Evolutionary conservation across 2,797 vertebrate species (phyloP).

Genomic region (Echeneis naucrates): DNA sequence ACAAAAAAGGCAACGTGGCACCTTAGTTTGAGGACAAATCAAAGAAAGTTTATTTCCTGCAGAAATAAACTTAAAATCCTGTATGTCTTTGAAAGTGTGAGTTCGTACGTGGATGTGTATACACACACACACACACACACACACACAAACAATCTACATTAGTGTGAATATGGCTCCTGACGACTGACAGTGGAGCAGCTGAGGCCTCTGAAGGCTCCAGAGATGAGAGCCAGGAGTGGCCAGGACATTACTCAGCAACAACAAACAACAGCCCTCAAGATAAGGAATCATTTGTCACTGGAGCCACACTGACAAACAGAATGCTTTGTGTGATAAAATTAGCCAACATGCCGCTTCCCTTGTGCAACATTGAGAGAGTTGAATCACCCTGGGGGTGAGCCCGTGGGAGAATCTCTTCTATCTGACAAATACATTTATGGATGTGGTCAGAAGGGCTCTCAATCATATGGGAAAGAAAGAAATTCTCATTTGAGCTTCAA

Average conservation of each 20-base stretch:
- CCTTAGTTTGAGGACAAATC: slow-evolving; percentile 23
- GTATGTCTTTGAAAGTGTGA: not conserved
- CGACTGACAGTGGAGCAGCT: slow-evolving; percentile 45
- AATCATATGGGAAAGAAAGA: slow-evolving; percentile 28
- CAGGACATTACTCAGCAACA: slow-evolving; percentile 81
- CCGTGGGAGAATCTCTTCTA: slow-evolving; percentile 58
- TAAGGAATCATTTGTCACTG: slow-evolving; percentile 75
- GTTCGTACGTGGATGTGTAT: not conserved
- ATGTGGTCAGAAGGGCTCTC: slow-evolving; percentile 33
- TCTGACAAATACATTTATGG: slow-evolving; percentile 47
- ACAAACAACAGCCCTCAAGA: slow-evolving; percentile 74
- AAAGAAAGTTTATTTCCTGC: slow-evolving; percentile 26
- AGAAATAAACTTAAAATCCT: slow-evolving; percentile 2
- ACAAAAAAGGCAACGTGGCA: slow-evolving; percentile 19
- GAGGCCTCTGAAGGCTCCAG: slow-evolving; percentile 51
- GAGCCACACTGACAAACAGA: slow-evolving; percentile 64
- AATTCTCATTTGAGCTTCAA: slow-evolving; percentile 1
- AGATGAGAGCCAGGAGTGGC: slow-evolving; percentile 49
- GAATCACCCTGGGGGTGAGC: slow-evolving; percentile 62
- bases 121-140: not conserved
- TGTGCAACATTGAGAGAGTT: slow-evolving; percentile 49
- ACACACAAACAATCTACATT: too few species aligned
- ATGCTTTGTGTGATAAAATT: slow-evolving; percentile 74
- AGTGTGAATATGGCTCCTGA: slow-evolving; percentile 19
- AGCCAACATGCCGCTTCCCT: slow-evolving; percentile 53